phyloP scores from a whole-genome alignment of 2,888 invertebrate species.

The Drosophila recens region DNA sequence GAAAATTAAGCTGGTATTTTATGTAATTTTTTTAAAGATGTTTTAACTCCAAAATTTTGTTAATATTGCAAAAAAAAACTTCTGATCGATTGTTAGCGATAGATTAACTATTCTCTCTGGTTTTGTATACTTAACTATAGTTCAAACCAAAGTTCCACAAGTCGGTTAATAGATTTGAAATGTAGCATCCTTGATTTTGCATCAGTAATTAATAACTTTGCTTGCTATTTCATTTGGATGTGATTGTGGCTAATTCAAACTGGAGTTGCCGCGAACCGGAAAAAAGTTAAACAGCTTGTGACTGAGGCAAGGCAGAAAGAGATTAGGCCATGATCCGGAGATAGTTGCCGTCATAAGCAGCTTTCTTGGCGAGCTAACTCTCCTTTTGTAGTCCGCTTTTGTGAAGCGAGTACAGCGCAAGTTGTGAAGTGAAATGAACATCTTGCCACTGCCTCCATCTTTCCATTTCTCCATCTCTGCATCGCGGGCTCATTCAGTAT shows the following conservation, averaged over 20 bases:
- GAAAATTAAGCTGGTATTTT: no score
- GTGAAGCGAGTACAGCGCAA: conserved; percentile 2
- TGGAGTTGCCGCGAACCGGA: not conserved
- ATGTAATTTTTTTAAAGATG: no score
- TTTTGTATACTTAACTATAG: no score
- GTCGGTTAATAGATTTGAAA: no score
- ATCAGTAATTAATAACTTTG: not conserved
- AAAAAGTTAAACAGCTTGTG: conserved; percentile 29
- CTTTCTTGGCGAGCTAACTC: conserved; percentile 15
- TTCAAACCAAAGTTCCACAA: no score
- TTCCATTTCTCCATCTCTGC: conserved; percentile 2
- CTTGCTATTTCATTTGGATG: not conserved
- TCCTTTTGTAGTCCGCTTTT: conserved; percentile 24
- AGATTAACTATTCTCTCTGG: no score
- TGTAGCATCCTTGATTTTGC: no score
- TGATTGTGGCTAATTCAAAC: conserved; percentile 18
- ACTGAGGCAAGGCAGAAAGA: conserved; percentile 6
- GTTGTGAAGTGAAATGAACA: conserved; percentile 24
- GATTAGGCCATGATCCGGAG: conserved; percentile 25
- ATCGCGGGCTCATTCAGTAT: conserved; percentile 28
- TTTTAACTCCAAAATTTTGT: not conserved
- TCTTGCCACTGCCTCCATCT: not conserved
- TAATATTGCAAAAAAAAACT: not conserved
- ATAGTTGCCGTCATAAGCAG: conserved; percentile 31
- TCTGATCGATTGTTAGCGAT: no score